phyloP scores from a whole-genome alignment of 2,888 invertebrate genomes.

The Hydropsyche betteni region DNA sequence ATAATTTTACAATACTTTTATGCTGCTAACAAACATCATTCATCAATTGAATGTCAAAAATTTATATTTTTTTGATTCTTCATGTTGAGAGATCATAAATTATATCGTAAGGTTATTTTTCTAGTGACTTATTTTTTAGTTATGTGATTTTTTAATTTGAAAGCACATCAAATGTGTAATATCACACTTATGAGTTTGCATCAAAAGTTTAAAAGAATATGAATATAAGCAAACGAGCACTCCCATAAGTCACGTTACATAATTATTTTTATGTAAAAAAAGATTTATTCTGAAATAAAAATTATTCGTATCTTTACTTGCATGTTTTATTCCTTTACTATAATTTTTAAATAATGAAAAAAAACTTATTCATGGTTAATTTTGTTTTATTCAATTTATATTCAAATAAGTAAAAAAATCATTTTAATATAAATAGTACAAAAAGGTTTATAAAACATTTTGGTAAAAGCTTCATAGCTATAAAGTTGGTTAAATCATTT shows the following conservation, averaged over 20 bases:
- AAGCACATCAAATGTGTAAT: constrained; percentile 17
- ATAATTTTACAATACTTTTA: constrained; percentile 15
- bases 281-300: constrained; percentile 15
- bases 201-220: not conserved
- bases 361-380: too few relatives aligned
- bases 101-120: constrained; percentile 24
- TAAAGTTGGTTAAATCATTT: too few relatives aligned
- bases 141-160: constrained; percentile 11
- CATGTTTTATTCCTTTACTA: too few relatives aligned
- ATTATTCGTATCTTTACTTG: not conserved
- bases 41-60: constrained; percentile 15
- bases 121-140: constrained; percentile 29
- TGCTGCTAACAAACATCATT: constrained; percentile 11
- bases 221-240: not conserved
- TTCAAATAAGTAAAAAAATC: too few relatives aligned
- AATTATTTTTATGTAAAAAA: constrained; percentile 20
- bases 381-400: too few relatives aligned
- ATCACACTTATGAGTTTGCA: not conserved
- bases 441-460: too few relatives aligned
- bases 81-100: constrained; percentile 11
- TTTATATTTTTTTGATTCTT: constrained; percentile 9
- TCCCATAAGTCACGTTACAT: constrained; percentile 15
- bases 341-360: too few relatives aligned
- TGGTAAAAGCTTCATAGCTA: too few relatives aligned
- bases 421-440: too few relatives aligned